phyloP scores from a whole-genome alignment of 2,113 vertebrate species.

The Macroglossus sobrinus region DNA sequence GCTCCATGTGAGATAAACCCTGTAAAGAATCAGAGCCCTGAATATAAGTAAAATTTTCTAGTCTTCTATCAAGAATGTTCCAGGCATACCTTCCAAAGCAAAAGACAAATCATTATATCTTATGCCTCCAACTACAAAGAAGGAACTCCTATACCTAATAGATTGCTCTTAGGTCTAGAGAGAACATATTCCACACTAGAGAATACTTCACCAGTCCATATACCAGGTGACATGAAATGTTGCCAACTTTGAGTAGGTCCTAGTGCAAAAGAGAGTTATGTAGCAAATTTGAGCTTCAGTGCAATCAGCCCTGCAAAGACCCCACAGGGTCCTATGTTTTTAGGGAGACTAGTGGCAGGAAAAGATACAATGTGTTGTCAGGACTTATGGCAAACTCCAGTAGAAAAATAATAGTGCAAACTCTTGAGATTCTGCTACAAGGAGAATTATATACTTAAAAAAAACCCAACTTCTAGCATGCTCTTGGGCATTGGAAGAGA shows the following conservation, averaged over 20 bases:
- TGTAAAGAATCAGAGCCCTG: not conserved
- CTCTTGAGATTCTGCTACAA: not conserved
- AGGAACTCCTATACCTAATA: not conserved
- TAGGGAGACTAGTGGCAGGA: not conserved
- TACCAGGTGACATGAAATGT: not conserved
- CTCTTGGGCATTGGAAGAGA: not conserved
- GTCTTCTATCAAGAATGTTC: not conserved
- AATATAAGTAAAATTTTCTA: not conserved
- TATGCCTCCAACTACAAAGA: not conserved
- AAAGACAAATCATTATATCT: not conserved
- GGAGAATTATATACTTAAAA: not conserved
- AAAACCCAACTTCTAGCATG: not conserved
- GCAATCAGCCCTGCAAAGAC: not conserved
- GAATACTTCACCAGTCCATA: not conserved
- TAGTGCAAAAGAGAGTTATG: not conserved
- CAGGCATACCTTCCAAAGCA: not conserved
- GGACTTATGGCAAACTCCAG: not conserved
- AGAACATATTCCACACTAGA: not conserved
- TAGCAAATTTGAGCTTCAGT: not conserved
- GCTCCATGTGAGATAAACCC: not conserved
- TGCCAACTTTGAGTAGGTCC: not conserved
- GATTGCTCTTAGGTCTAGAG: not conserved
- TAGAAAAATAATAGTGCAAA: not conserved
- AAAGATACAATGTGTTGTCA: not conserved
- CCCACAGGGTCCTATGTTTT: not conserved